Evolutionary conservation across 1,140 invertebrate species (phyloP).

Genomic region (Bombus confusus): DNA sequence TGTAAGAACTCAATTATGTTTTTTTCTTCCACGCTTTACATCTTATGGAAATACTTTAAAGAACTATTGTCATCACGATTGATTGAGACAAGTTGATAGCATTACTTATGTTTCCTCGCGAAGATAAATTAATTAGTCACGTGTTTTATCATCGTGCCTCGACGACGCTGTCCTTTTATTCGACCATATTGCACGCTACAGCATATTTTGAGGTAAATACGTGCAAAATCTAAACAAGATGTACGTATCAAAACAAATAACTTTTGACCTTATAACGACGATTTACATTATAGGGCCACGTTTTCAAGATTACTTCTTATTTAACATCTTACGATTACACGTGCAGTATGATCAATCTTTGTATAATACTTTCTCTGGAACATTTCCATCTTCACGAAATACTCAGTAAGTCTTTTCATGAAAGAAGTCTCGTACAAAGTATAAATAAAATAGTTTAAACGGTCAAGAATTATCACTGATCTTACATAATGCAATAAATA

Average conservation of each 20-base stretch:
- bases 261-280: not conserved
- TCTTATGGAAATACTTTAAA: slow-evolving; percentile 69
- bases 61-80: slow-evolving; percentile 79
- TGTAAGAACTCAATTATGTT: slow-evolving; percentile 51
- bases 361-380: slow-evolving; percentile 53
- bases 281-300: slow-evolving; percentile 1
- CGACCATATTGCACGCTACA: slow-evolving; percentile 69
- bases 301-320: not conserved
- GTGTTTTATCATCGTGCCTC: slow-evolving; percentile 45
- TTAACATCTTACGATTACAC: slow-evolving; percentile 16
- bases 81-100: slow-evolving; percentile 73
- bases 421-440: slow-evolving; percentile 48
- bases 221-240: not conserved
- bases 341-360: slow-evolving; percentile 62
- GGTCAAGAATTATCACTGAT: slow-evolving; percentile 34
- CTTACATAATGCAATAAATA: slow-evolving; percentile 66
- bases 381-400: slow-evolving; percentile 8
- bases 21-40: slow-evolving; percentile 37
- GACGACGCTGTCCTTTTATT: slow-evolving; percentile 41
- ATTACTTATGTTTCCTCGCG: slow-evolving; percentile 61
- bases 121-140: slow-evolving; percentile 61
- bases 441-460: slow-evolving; percentile 47
- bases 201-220: slow-evolving; percentile 30
- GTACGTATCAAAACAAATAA: slow-evolving; percentile 21
- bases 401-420: slow-evolving; percentile 23